Conservation (phyloP, 2,797 vertebrate species). For the Podargus strigoides region DNA sequence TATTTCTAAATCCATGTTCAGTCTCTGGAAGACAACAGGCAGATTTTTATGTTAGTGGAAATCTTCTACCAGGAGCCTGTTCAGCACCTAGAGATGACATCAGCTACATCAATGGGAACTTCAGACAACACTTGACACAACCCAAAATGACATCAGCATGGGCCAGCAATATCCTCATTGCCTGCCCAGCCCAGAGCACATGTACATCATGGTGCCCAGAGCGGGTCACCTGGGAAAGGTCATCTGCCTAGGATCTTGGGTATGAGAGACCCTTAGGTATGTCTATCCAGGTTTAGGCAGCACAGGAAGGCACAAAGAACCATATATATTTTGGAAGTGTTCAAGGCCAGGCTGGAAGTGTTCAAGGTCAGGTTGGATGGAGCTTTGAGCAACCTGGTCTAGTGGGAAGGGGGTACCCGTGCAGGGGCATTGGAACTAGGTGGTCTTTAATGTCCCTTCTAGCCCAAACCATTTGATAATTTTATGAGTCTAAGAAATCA, state of each 20-base stretch:
- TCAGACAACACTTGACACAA: neutral
- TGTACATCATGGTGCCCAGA: neutral
- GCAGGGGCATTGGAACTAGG: too few relatives aligned
- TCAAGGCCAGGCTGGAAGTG: too few relatives aligned
- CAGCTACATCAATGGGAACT: fast-evolving
- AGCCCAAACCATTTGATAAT: too few relatives aligned
- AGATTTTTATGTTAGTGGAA: neutral
- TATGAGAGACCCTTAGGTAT: neutral
- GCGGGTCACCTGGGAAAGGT: neutral
- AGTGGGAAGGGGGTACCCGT: too few relatives aligned
- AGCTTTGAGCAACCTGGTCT: too few relatives aligned
- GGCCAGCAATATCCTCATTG: neutral
- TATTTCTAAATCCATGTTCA: neutral
- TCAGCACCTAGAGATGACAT: neutral
- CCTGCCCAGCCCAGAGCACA: neutral
- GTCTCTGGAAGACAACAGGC: neutral
- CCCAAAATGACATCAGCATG: neutral
- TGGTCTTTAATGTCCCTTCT: too few relatives aligned
- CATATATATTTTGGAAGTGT: too few relatives aligned
- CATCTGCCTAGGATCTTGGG: neutral
- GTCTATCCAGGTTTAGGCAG: neutral
- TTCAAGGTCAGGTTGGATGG: too few relatives aligned
- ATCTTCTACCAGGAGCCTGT: neutral
- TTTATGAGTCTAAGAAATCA: too few relatives aligned
- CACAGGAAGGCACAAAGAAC: neutral